Conservation (phyloP, 2,113 vertebrate genomes). For the Chionomys nivalis region DNA sequence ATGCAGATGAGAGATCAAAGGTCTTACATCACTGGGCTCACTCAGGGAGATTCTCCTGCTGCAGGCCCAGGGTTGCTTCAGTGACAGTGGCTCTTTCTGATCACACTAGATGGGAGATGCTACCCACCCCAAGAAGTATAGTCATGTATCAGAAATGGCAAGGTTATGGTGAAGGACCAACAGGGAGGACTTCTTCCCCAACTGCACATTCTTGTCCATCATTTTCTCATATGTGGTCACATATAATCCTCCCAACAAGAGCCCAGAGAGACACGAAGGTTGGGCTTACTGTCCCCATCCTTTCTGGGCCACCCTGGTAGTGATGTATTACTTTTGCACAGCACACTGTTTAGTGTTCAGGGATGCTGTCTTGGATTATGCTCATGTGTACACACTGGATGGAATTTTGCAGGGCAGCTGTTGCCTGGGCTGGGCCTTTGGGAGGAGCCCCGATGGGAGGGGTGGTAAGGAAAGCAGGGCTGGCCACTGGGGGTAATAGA, state of each 20-base stretch:
- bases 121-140: not conserved
- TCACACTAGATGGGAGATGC: not conserved
- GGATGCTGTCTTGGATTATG: not conserved
- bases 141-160: not conserved
- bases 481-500: too few relatives aligned
- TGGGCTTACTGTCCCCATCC: not conserved
- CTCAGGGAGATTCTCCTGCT: not conserved
- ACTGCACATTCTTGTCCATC: not conserved
- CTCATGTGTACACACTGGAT: too few relatives aligned
- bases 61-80: not conserved
- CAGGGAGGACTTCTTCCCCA: not conserved
- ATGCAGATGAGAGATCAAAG: not conserved
- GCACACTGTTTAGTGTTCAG: not conserved
- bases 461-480: not conserved
- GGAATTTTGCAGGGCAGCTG: not conserved
- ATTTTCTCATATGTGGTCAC: not conserved
- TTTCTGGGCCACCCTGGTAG: rapidly evolving
- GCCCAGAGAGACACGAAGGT: not conserved
- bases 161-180: not conserved
- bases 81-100: too few relatives aligned
- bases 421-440: too few relatives aligned
- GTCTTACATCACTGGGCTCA: not conserved
- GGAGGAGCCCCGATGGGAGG: not conserved
- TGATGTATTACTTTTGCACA: too few relatives aligned
- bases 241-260: not conserved